Percentiles rank a stretch among this genome's conserved stretches.
Conservation (phyloP, 2,797 vertebrate genomes). For the Siniperca scherzeri region DNA sequence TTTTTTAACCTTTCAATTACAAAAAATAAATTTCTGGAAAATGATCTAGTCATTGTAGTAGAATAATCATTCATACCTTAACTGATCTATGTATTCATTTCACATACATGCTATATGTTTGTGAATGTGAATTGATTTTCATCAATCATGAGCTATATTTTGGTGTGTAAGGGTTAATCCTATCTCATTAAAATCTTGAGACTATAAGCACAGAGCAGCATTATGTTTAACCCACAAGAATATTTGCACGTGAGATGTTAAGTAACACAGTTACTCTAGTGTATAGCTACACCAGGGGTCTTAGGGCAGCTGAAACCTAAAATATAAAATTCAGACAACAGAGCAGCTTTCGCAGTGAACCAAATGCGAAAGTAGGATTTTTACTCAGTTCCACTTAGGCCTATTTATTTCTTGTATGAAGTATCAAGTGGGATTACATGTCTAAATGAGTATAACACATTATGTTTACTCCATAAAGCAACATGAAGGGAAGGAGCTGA, state of each 20-base stretch:
- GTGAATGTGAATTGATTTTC: not conserved
- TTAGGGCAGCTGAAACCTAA: slow-evolving; percentile 17
- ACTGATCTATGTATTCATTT: not conserved
- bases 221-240: slow-evolving; percentile 30
- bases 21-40: not conserved
- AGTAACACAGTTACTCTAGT: slow-evolving; percentile 42
- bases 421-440: not conserved
- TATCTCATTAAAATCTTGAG: slow-evolving; percentile 10
- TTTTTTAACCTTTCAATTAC: not conserved
- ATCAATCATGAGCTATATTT: not conserved
- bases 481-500: not conserved
- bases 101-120: not conserved
- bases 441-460: not conserved
- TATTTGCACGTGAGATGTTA: slow-evolving; percentile 55
- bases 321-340: slow-evolving; percentile 21
- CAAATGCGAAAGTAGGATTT: slow-evolving; percentile 3
- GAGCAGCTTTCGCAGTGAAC: slow-evolving; percentile 24
- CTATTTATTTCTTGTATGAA: not conserved
- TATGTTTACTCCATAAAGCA: not conserved
- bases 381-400: not conserved
- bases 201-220: slow-evolving; percentile 14
- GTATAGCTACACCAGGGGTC: slow-evolving; percentile 10
- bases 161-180: not conserved
- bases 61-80: not conserved
- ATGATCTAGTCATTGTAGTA: not conserved